A percentile compares a stretch with the other conserved stretches of the same genome.
These are phyloP conservation scores for Argyrosomus japonicus DNA, from an alignment of 2,113 vertebrate genomes.

Conservation along the genomic window DNA sequence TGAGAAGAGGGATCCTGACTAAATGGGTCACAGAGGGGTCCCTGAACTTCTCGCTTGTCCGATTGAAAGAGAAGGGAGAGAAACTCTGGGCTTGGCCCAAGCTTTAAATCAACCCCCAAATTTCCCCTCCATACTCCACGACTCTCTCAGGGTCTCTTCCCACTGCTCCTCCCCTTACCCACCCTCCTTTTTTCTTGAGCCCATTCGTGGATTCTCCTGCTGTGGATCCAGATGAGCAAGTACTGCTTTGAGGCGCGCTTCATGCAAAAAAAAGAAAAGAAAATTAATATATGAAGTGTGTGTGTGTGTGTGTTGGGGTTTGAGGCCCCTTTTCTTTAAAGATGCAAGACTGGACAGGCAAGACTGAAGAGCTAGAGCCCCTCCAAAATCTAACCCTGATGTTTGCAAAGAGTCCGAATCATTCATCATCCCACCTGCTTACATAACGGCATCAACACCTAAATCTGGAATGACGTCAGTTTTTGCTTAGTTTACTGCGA, in stretches of 20 bases:
- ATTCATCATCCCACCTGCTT: constrained; percentile 26
- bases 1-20: constrained; percentile 48
- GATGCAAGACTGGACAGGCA: neutral
- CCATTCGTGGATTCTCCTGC: constrained; percentile 50
- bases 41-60: constrained; percentile 39
- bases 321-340: constrained; percentile 17
- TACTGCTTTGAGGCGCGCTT: constrained; percentile 3
- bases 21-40: constrained; percentile 61
- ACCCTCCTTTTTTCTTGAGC: neutral
- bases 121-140: constrained; percentile 28
- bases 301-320: neutral
- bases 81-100: constrained; percentile 50
- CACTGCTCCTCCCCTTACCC: constrained; percentile 7
- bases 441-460: neutral
- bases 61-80: constrained; percentile 6
- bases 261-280: neutral
- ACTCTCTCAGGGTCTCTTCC: constrained; percentile 21
- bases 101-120: constrained; percentile 59
- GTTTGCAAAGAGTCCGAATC: neutral
- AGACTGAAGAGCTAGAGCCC: neutral
- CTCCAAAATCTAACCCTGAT: constrained; percentile 1
- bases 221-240: constrained; percentile 66
- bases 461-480: neutral
- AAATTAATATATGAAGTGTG: constrained; percentile 19
- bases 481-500: neutral